A percentile compares a stretch with the other conserved stretches of the same genome.
phyloP scores from a whole-genome alignment of 2,797 vertebrate genomes.

The Synanceia verrucosa region DNA sequence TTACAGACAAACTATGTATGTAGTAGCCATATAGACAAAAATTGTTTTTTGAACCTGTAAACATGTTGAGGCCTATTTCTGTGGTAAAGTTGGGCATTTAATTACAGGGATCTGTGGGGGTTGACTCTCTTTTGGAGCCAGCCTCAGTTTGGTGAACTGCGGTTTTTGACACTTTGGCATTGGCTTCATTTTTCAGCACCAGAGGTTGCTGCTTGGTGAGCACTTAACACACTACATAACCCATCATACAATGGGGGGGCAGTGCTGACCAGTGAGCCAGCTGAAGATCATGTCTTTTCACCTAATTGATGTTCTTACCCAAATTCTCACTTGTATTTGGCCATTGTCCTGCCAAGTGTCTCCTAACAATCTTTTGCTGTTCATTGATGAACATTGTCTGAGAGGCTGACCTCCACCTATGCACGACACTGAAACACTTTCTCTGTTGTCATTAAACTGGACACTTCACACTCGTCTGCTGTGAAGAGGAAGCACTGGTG shows the following conservation, averaged over 20 bases:
- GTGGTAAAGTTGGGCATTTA: not conserved
- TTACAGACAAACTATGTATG: no score
- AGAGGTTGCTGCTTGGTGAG: not conserved
- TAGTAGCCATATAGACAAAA: not conserved
- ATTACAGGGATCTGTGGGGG: not conserved
- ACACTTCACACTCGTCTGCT: slow-evolving; percentile 14
- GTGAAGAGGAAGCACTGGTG: not conserved
- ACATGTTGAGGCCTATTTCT: not conserved
- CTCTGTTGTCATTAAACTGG: slow-evolving; percentile 49
- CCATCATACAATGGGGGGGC: not conserved
- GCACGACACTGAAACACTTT: slow-evolving; percentile 37
- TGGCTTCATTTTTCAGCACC: not conserved
- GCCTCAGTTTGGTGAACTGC: not conserved
- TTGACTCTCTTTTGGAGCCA: not conserved
- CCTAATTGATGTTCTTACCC: slow-evolving; percentile 10
- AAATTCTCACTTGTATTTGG: slow-evolving; percentile 21
- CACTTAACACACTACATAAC: not conserved
- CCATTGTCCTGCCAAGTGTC: slow-evolving; percentile 10
- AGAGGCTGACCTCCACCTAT: slow-evolving; percentile 29
- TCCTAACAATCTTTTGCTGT: slow-evolving; percentile 33
- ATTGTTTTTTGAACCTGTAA: not conserved
- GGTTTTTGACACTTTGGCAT: not conserved
- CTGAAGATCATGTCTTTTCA: not conserved
- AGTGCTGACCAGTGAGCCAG: not conserved
- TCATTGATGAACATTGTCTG: slow-evolving; percentile 20